Conservation (phyloP, 2,888 invertebrate genomes). For the Leptinotarsa peninsularis region DNA sequence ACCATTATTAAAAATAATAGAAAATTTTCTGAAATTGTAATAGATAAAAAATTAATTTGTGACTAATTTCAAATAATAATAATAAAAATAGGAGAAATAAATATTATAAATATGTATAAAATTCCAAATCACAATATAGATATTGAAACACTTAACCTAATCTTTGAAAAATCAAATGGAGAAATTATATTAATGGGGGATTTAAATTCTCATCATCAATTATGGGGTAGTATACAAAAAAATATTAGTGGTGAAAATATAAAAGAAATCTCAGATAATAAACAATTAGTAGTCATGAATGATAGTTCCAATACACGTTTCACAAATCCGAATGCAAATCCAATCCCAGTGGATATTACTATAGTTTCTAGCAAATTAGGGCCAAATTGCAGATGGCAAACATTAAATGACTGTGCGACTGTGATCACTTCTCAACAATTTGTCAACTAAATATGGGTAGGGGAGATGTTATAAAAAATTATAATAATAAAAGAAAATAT, state of each 20-base stretch:
- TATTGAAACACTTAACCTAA: background rate
- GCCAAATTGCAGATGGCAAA: background rate
- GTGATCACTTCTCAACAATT: background rate
- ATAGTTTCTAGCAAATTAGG: background rate
- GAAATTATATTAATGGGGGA: conserved; percentile 14
- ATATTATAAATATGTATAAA: conserved; percentile 22
- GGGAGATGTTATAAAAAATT: too few relatives aligned
- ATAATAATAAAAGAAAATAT: background rate
- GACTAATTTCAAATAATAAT: background rate
- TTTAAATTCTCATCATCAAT: conserved; percentile 16
- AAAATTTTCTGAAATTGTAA: background rate
- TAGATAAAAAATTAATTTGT: background rate
- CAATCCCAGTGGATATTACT: conserved; percentile 13
- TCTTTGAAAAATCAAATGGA: background rate
- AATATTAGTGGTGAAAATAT: conserved; percentile 5
- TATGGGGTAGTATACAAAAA: conserved; percentile 11
- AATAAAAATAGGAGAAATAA: conserved; percentile 7
- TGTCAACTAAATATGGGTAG: background rate
- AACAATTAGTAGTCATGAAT: conserved; percentile 5
- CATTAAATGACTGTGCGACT: background rate
- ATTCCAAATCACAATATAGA: background rate
- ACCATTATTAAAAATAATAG: background rate
- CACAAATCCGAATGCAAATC: conserved; percentile 5
- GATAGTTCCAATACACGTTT: conserved; percentile 22
- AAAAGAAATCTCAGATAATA: background rate